These are phyloP conservation scores for Drosophila meridiana DNA, from an alignment of 2,888 invertebrate genomes.

Conservation along the genomic window DNA sequence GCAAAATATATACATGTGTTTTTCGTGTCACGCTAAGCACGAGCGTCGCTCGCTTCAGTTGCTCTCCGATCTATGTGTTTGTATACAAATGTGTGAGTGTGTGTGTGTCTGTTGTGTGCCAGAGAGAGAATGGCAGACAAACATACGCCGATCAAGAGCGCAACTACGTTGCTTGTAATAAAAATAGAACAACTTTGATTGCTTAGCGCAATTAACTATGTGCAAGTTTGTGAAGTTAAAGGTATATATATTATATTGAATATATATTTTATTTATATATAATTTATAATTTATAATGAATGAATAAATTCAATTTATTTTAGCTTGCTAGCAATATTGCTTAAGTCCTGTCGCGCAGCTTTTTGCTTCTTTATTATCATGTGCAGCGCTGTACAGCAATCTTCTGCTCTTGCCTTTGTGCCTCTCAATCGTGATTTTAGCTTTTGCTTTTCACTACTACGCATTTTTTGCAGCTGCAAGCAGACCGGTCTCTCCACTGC, in stretches of 20 bases:
- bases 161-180: conserved; percentile 6
- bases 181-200: not conserved
- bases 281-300: no score
- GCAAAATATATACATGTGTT: conserved; percentile 1
- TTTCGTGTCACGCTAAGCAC: conserved; percentile 27
- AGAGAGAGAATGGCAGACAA: not conserved
- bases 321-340: no score
- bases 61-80: not conserved
- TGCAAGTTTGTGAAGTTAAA: not conserved
- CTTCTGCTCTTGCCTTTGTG: not conserved
- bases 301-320: not conserved
- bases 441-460: conserved; percentile 1
- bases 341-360: not conserved
- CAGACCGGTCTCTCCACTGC: conserved; percentile 4
- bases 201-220: not conserved
- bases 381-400: conserved; percentile 1
- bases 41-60: not conserved
- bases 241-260: not conserved
- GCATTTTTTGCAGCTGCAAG: conserved; percentile 6
- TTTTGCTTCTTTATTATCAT: not conserved
- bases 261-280: no score
- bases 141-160: not conserved
- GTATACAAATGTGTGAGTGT: not conserved
- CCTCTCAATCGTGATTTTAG: conserved; percentile 12
- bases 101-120: not conserved